These are phyloP conservation scores for Nycticorax nycticorax DNA, from an alignment of 2,113 vertebrate genomes.

Conservation along the genomic window DNA sequence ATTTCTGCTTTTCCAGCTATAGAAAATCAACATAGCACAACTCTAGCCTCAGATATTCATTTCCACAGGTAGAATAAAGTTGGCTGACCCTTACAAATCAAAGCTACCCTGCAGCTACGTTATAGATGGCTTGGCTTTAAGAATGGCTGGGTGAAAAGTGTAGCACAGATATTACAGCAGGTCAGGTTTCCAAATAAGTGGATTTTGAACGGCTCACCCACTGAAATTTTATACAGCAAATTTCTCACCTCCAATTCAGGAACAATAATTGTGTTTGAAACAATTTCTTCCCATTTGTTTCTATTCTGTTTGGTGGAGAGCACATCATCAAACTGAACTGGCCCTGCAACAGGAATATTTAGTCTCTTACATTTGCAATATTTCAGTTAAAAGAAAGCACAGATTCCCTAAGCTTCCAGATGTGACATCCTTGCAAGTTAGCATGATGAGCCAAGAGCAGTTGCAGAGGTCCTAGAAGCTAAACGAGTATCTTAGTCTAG, in stretches of 20 bases:
- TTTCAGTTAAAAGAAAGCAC: not conserved
- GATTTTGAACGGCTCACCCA: not conserved
- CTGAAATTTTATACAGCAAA: not conserved
- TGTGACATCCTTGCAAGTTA: not conserved
- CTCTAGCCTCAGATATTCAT: not conserved
- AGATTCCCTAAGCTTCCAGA: not conserved
- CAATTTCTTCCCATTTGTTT: conserved; percentile 85
- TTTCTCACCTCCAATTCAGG: conserved; percentile 81
- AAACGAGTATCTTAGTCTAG: not conserved
- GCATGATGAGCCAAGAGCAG: not conserved
- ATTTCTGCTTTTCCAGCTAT: not conserved
- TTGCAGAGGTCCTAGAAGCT: not conserved
- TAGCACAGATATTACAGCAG: not conserved
- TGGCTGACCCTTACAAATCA: not conserved
- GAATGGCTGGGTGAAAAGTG: not conserved
- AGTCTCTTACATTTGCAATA: not conserved
- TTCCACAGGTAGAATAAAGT: not conserved
- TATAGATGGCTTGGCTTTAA: not conserved
- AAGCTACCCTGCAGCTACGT: not conserved
- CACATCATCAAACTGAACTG: conserved; percentile 40
- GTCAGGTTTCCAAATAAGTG: not conserved
- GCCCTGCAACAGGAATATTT: conserved; percentile 66
- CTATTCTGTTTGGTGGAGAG: conserved; percentile 81
- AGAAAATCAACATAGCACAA: not conserved
- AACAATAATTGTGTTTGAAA: conserved; percentile 71